phyloP scores from a whole-genome alignment of 2,888 invertebrate species.

The Kryphioiulus occultus region DNA sequence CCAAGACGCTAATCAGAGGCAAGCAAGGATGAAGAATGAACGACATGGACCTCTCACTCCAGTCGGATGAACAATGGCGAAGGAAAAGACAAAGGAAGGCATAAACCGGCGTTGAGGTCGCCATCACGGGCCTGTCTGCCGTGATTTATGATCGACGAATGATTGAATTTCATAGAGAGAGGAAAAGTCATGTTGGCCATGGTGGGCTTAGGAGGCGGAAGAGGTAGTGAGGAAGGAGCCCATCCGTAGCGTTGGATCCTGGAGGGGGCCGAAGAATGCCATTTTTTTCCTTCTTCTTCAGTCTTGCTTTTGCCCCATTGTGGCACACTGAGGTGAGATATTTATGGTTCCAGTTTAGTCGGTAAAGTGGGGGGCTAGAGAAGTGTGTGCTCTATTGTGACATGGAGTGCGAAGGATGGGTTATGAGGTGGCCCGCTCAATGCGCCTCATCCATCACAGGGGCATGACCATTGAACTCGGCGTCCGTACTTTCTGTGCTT shows the following conservation, averaged over 20 bases:
- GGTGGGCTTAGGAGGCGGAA: slow-evolving; percentile 29
- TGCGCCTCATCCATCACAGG: slow-evolving; percentile 44
- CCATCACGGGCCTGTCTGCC: slow-evolving; percentile 18
- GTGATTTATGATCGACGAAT: slow-evolving; percentile 43
- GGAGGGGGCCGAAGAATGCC: neutral
- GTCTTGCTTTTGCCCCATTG: too few relatives aligned
- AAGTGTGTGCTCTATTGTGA: slow-evolving; percentile 41
- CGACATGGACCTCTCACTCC: neutral
- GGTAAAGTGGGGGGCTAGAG: slow-evolving; percentile 3
- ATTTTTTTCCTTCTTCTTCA: neutral
- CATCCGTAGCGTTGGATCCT: neutral
- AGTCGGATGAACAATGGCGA: neutral
- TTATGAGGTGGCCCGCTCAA: slow-evolving; percentile 39
- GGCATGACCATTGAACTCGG: slow-evolving; percentile 40
- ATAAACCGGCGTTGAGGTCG: slow-evolving; percentile 22
- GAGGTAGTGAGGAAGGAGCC: slow-evolving; percentile 33
- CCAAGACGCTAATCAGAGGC: neutral
- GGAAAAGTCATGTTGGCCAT: neutral
- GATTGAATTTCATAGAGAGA: slow-evolving; percentile 32
- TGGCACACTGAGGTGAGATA: neutral
- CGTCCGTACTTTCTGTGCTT: neutral
- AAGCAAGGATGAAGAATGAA: neutral
- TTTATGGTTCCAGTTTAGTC: slow-evolving; percentile 40
- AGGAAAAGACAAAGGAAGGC: slow-evolving; percentile 33
- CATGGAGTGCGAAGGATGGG: slow-evolving; percentile 43